phyloP scores from a whole-genome alignment of 2,797 vertebrate genomes.

The Triplophysa bombifrons region DNA sequence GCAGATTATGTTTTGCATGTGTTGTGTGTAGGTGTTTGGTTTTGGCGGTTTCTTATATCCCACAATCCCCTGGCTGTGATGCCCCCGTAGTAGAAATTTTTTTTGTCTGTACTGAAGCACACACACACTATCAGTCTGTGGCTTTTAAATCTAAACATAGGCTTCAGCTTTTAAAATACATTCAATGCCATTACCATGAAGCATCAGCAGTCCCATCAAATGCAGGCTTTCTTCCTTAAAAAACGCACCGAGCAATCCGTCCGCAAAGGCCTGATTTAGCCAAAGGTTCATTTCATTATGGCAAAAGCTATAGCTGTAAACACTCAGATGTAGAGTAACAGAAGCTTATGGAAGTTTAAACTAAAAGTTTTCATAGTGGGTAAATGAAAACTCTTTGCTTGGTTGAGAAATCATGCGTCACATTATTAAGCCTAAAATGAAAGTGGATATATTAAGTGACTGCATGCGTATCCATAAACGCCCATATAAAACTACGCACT shows the following conservation, averaged over 20 bases:
- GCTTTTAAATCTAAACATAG: conserved; percentile 29
- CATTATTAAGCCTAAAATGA: no score
- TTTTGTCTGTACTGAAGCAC: background rate
- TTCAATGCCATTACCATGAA: conserved; percentile 44
- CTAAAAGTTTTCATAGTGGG: no score
- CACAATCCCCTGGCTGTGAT: no score
- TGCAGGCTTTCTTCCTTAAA: background rate
- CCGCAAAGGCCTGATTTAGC: background rate
- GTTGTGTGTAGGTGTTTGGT: no score
- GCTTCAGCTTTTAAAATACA: conserved; percentile 40
- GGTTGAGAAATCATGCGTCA: no score
- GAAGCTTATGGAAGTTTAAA: background rate
- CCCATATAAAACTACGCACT: no score
- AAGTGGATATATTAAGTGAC: no score
- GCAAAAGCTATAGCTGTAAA: background rate
- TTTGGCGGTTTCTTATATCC: no score
- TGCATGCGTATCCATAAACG: no score
- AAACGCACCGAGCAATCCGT: background rate
- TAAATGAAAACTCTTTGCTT: no score
- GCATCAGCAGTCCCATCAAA: conserved; percentile 36
- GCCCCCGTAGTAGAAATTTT: no score
- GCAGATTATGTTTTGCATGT: background rate
- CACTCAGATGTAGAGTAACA: background rate
- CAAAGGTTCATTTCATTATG: conserved; percentile 2
- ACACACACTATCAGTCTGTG: conserved; percentile 23